Base-by-base conservation (phyloP, 37 sponge, comb jelly and placozoan species). In the Bolinopsis microptera region DNA sequence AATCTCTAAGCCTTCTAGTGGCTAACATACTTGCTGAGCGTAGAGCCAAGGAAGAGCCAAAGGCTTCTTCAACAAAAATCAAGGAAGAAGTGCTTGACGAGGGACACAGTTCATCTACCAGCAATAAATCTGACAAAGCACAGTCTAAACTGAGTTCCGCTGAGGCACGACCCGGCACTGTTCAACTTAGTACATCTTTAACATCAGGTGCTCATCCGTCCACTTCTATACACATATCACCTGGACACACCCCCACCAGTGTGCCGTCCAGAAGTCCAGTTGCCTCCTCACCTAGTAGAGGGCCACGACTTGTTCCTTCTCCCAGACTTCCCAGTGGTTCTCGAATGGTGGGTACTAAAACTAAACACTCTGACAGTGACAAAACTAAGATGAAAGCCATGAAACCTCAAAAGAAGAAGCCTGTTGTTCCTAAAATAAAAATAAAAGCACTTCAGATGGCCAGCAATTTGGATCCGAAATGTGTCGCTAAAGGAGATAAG, bases 1-100 rank as follows among this genome's bases (percentile, higher is more conserved):
- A 35, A 13, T 35, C 82, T 35, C 37, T 80, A 9, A 35, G 82
- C 8, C 1, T 22, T 34, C 38, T 80, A 5, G 82, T 80, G 35
- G 35, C 82, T 2, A 35, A 80, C 22, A 80, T 35, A 30, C 22
- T 80, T 21, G 22, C 35, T 21, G 82, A 80, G 37, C 35, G 37
- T 3, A 80, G 33, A 34, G 2, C 3, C 16, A 80, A 80, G 37
- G 82, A 80, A 34, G 82, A 70, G 74, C 74, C 74, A 2, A 70
- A 70, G 74, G 28, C 74, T 28, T 28, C 28, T 70, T 70, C 82
- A 24, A 28, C 92, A 23, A 38, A 38, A 18, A 31, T 69, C 9
- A 69, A 69, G 68, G 92, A 92, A 40, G 92, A 92, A 92, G 92
- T 92, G 3, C 69, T 69, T 23, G 68, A 92, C 68, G 69, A 92